These are phyloP conservation scores for Acrocephalus kingi DNA, from an alignment of 2,113 vertebrate genomes.

Conservation along the genomic window DNA sequence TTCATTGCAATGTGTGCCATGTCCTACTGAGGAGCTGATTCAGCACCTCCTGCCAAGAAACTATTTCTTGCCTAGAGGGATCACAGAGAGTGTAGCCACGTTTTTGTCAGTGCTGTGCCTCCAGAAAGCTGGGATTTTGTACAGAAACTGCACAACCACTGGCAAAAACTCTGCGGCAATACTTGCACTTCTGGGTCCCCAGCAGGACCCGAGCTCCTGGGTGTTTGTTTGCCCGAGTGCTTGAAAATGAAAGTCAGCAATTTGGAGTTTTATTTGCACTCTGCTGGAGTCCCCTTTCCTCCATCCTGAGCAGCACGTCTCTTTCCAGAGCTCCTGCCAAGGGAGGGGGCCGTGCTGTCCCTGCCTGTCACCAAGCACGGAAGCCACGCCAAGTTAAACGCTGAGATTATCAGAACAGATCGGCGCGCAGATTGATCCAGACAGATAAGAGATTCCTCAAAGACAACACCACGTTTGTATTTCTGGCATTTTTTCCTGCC, in stretches of 20 bases:
- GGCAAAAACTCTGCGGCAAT: background rate
- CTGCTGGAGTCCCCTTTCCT: background rate
- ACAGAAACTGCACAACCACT: background rate
- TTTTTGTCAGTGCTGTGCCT: background rate
- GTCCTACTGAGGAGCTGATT: background rate
- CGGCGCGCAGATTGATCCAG: rapidly evolving
- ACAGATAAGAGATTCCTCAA: background rate
- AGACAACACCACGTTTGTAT: background rate
- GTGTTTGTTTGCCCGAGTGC: background rate
- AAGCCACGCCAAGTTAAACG: rapidly evolving
- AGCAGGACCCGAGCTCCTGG: rapidly evolving
- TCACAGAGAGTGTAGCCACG: background rate
- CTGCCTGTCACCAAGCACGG: rapidly evolving
- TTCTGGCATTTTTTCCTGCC: background rate
- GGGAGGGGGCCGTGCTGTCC: background rate
- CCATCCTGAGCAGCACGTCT: rapidly evolving
- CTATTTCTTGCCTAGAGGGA: background rate
- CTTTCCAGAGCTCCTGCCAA: background rate
- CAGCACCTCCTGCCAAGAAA: background rate
- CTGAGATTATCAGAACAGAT: background rate
- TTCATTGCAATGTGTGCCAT: background rate
- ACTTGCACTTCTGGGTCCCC: background rate
- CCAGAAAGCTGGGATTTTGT: background rate
- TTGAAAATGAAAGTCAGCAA: background rate
- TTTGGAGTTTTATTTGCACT: background rate